phyloP scores from a whole-genome alignment of 2,113 vertebrate genomes.

The Poeciliopsis turrubarensis region DNA sequence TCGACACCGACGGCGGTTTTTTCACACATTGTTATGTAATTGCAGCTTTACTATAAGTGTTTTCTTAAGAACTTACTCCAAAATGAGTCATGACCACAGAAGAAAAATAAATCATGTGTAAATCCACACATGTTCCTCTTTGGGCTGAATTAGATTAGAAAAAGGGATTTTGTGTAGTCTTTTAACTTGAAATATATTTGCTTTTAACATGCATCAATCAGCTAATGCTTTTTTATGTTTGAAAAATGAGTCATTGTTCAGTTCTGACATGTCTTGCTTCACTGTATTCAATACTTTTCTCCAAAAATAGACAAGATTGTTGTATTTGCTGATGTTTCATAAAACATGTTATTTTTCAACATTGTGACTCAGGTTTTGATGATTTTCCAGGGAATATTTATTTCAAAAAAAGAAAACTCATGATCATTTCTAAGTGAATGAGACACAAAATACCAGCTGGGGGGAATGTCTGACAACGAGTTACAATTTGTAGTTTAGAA shows the following conservation, averaged over 20 bases:
- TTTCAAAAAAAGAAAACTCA: constrained; percentile 17
- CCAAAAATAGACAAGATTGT: not conserved
- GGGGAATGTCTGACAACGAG: not conserved
- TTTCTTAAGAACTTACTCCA: not conserved
- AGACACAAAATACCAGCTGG: not conserved
- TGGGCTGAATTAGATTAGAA: constrained; percentile 7
- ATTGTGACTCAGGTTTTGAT: constrained; percentile 35
- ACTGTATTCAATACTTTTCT: not conserved
- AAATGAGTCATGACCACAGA: constrained; percentile 17
- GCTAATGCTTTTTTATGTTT: not conserved
- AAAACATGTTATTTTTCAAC: constrained; percentile 25
- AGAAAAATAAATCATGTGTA: constrained; percentile 1
- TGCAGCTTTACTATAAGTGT: not conserved
- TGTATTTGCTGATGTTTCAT: constrained; percentile 10
- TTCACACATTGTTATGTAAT: constrained; percentile 24
- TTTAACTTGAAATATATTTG: constrained; percentile 1
- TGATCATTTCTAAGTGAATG: not conserved
- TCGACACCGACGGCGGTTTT: constrained; percentile 25
- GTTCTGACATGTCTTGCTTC: not conserved
- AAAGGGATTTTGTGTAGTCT: not conserved
- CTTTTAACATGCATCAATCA: not conserved
- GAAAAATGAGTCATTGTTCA: not conserved
- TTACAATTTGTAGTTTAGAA: not conserved
- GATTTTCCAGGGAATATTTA: constrained; percentile 18
- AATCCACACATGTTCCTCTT: constrained; percentile 11